phyloP scores from a whole-genome alignment of 2,888 invertebrate species.

The Galeruca laticollis region DNA sequence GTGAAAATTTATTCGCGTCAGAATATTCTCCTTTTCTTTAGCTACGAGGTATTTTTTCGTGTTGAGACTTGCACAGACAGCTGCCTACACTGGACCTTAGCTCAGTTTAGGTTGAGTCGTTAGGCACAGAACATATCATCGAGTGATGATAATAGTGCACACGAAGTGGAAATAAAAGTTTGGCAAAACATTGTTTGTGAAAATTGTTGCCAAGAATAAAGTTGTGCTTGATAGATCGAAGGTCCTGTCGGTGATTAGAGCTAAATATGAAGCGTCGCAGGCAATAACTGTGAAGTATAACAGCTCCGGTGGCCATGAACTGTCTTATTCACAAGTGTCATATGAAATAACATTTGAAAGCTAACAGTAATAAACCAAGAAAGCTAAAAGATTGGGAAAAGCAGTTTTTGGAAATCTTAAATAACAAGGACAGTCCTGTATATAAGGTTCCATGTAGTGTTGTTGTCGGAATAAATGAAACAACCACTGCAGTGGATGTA shows the following conservation, averaged over 20 bases:
- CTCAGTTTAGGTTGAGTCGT: too few relatives aligned
- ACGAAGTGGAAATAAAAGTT: conserved; percentile 12
- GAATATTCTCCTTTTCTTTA: conserved; percentile 12
- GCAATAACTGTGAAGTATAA: too few relatives aligned
- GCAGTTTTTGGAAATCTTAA: background rate
- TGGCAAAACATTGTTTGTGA: conserved; percentile 7
- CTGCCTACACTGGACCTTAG: too few relatives aligned
- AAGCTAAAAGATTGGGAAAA: background rate
- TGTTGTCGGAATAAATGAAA: too few relatives aligned
- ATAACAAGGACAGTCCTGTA: too few relatives aligned
- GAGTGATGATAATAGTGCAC: conserved; percentile 7
- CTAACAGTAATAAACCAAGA: background rate
- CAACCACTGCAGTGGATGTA: too few relatives aligned
- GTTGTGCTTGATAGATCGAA: too few relatives aligned
- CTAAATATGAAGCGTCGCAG: background rate
- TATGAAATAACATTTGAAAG: background rate
- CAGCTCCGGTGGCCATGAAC: background rate
- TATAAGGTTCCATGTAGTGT: too few relatives aligned
- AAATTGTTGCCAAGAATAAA: conserved; percentile 18
- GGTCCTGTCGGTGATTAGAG: conserved; percentile 14
- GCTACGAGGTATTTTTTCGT: too few relatives aligned
- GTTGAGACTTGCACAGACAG: too few relatives aligned
- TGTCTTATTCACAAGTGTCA: background rate
- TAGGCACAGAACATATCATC: too few relatives aligned
- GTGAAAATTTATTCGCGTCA: conserved; percentile 13